Evolutionary conservation across 2,888 invertebrate species (phyloP).

Genomic region (Pelosia muscerda): DNA sequence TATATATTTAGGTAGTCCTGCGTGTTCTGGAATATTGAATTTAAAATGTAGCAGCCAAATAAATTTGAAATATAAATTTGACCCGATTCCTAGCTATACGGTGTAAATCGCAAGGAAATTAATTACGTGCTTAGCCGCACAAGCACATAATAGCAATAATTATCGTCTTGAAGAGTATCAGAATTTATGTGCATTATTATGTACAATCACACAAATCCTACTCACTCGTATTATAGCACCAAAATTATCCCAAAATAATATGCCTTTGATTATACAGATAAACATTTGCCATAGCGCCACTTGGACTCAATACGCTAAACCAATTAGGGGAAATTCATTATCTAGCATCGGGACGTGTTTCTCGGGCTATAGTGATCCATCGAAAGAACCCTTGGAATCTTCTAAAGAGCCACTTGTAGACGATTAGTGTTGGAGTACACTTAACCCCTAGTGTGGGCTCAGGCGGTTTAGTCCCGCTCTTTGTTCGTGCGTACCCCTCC

Average conservation of each 20-base stretch:
- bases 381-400: conserved; percentile 78
- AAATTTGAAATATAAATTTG: too few relatives aligned
- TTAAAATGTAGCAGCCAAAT: too few relatives aligned
- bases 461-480: conserved; percentile 66
- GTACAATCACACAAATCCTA: not conserved
- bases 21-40: not conserved
- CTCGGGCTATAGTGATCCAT: conserved; percentile 76
- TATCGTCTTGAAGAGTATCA: too few relatives aligned
- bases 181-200: not conserved
- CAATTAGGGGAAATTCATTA: conserved; percentile 82
- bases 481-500: conserved; percentile 69
- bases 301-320: conserved; percentile 68
- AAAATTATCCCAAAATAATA: conserved; percentile 28
- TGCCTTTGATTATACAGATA: conserved; percentile 34
- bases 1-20: not conserved
- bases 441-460: conserved; percentile 71
- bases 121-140: too few relatives aligned
- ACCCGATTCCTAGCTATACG: too few relatives aligned
- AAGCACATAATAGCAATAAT: too few relatives aligned
- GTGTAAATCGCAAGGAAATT: too few relatives aligned
- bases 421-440: conserved; percentile 79
- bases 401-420: conserved; percentile 73
- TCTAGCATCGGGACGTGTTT: conserved; percentile 75
- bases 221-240: conserved; percentile 13
- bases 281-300: conserved; percentile 42